Conservation (phyloP, 92 coral and sea anemone species). For the Isaurus tuberculatus region DNA sequence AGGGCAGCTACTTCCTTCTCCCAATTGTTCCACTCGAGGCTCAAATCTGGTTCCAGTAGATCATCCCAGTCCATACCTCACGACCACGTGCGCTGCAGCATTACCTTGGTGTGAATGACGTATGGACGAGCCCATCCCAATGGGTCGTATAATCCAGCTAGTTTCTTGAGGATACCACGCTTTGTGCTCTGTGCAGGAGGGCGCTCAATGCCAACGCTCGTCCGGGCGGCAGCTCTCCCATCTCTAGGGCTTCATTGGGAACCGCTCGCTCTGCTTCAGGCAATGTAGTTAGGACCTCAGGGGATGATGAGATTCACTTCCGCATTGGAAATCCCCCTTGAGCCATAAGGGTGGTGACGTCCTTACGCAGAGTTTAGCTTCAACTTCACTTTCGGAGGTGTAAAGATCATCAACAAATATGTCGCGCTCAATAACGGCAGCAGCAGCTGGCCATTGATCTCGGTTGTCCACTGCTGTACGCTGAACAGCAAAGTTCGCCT, state of each 20-base stretch:
- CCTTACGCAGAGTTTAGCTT: conserved; percentile 36
- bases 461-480: conserved; percentile 34
- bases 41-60: conserved; percentile 47
- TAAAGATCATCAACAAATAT: conserved; percentile 48
- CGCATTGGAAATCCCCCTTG: conserved; percentile 56
- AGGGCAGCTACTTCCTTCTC: conserved; percentile 45
- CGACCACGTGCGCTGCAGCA: conserved; percentile 58
- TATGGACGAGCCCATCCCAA: conserved; percentile 55
- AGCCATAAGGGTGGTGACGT: conserved; percentile 50
- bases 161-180: conserved; percentile 34
- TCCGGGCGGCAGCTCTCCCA: conserved; percentile 45
- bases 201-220: conserved; percentile 43
- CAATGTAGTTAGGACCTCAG: conserved; percentile 32
- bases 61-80: conserved; percentile 59
- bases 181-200: conserved; percentile 45
- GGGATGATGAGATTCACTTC: conserved; percentile 45
- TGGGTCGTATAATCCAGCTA: conserved; percentile 55
- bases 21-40: conserved; percentile 44
- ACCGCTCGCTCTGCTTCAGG: conserved; percentile 59
- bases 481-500: conserved; percentile 29
- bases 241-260: conserved; percentile 29
- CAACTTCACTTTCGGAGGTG: conserved; percentile 25
- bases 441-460: conserved; percentile 28
- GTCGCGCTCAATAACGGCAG: conserved; percentile 30
- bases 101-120: conserved; percentile 44